phyloP scores from a whole-genome alignment of 2,113 vertebrate genomes.

The Arenaria interpres region DNA sequence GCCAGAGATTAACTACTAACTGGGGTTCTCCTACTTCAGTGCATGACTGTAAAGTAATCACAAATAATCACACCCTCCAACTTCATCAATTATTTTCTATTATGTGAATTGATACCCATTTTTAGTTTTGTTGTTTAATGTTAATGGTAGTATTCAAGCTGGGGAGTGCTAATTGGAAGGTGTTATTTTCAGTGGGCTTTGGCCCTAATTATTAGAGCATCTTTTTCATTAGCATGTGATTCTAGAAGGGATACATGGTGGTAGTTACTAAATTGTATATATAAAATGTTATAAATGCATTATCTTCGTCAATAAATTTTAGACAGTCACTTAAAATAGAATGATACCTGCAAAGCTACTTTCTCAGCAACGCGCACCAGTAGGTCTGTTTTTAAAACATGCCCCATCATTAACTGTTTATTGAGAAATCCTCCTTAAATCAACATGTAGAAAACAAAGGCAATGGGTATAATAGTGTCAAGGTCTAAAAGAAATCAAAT shows the following conservation, averaged over 20 bases:
- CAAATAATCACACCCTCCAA: slow-evolving; percentile 84
- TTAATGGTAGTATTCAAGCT: slow-evolving; percentile 79
- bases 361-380: not conserved
- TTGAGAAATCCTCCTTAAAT: not conserved
- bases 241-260: slow-evolving; percentile 60
- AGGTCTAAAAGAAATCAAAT: not conserved
- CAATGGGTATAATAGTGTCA: not conserved
- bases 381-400: not conserved
- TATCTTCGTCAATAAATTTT: slow-evolving; percentile 47
- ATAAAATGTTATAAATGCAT: slow-evolving; percentile 56
- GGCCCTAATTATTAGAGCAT: slow-evolving; percentile 79
- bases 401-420: not conserved
- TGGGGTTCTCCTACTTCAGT: slow-evolving; percentile 72
- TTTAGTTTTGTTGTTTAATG: slow-evolving; percentile 81
- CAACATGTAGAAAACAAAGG: not conserved
- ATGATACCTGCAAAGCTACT: not conserved
- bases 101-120: slow-evolving; percentile 79
- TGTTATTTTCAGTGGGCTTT: slow-evolving; percentile 77
- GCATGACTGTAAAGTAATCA: slow-evolving; percentile 83
- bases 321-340: not conserved
- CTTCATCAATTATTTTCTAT: slow-evolving; percentile 87
- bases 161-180: slow-evolving; percentile 86
- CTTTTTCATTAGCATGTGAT: slow-evolving; percentile 80
- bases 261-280: slow-evolving; percentile 67
- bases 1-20: slow-evolving; percentile 81